Percentiles rank a stretch among this genome's conserved stretches.
These are phyloP conservation scores for Himalopsyche japonica DNA, from an alignment of 2,888 invertebrate genomes.

Conservation along the genomic window DNA sequence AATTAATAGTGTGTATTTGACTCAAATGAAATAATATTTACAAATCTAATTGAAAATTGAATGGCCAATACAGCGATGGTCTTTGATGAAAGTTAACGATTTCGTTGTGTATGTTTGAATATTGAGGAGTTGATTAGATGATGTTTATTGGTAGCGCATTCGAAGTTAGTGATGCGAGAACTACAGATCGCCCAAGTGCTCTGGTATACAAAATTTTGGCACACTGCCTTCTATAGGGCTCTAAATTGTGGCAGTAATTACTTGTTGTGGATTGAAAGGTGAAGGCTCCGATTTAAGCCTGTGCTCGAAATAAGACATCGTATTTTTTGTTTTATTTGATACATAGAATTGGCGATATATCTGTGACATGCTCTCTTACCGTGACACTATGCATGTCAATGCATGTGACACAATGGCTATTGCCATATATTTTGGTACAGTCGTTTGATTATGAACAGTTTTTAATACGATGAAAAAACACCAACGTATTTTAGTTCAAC, in stretches of 20 bases:
- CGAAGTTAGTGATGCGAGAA: not conserved
- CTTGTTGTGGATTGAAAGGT: not conserved
- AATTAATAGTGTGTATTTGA: too few species aligned
- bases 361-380: not conserved
- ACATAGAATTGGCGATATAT: not conserved
- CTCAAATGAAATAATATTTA: too few species aligned
- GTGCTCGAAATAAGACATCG: not conserved
- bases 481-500: too few species aligned
- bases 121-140: not conserved
- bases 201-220: not conserved
- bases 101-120: not conserved
- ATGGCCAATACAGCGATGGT: not conserved
- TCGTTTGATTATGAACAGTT: too few species aligned
- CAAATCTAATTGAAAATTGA: not conserved
- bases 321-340: not conserved
- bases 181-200: not conserved
- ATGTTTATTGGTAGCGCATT: not conserved
- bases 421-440: too few species aligned
- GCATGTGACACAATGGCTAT: not conserved
- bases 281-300: not conserved
- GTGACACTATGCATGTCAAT: not conserved
- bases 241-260: not conserved
- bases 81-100: not conserved
- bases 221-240: not conserved
- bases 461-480: too few species aligned